These are phyloP conservation scores for Oreamnos americanus DNA, from an alignment of 2,113 vertebrate species.

Conservation along the genomic window DNA sequence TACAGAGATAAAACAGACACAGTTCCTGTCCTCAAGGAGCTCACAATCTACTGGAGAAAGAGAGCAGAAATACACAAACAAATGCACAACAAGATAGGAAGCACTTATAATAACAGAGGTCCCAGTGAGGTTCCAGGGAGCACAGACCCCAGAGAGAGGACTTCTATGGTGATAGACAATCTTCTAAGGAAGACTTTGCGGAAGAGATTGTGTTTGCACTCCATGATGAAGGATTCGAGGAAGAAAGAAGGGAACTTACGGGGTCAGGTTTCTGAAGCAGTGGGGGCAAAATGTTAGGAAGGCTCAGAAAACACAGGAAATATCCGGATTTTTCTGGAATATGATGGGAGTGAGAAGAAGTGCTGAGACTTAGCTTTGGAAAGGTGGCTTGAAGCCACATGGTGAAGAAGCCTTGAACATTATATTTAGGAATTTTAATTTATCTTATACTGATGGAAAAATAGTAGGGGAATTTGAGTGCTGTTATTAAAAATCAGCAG, in stretches of 20 bases:
- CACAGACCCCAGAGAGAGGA: not conserved
- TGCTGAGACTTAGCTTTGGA: not conserved
- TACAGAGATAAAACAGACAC: not conserved
- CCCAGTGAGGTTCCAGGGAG: not conserved
- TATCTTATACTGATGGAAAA: not conserved
- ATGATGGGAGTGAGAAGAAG: not conserved
- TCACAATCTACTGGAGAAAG: not conserved
- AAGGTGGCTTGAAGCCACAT: not conserved
- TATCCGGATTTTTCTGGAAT: not conserved
- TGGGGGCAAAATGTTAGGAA: not conserved
- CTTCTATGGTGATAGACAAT: not conserved
- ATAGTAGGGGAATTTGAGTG: slow-evolving; percentile 10
- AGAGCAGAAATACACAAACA: slow-evolving; percentile 11
- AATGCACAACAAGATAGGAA: not conserved
- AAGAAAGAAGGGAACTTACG: not conserved
- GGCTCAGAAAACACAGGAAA: not conserved
- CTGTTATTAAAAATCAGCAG: not conserved
- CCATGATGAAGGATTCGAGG: not conserved
- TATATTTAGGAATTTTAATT: not conserved
- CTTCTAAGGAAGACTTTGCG: not conserved
- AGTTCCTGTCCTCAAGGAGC: slow-evolving; percentile 2
- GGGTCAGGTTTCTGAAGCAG: not conserved
- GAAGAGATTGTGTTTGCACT: not conserved
- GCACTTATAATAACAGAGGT: not conserved
- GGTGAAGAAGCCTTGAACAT: not conserved